Evolutionary conservation across 2,113 vertebrate species (phyloP), one percentile per base, ranked within the genome.

Genomic region (Cheirogaleus medius): DNA sequence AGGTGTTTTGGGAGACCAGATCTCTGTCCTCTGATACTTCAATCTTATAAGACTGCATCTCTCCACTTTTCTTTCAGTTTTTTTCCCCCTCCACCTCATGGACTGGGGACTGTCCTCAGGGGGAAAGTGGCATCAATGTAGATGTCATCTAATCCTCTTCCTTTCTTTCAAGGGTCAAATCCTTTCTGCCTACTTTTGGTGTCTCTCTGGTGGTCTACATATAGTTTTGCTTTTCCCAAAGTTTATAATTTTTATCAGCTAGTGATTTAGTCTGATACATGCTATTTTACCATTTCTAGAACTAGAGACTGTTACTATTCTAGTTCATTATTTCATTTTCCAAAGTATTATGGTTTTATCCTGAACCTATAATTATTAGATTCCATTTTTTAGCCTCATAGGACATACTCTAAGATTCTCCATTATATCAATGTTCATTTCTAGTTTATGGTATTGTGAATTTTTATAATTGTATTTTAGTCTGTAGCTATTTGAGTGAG

Each of bases 21-120:
- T 3, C n/a, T 60, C 64, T 76, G 76, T 11, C 84, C 27, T 60
- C 54, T 68, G 9, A 1, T 27, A 14, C 37, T 17, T 54, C 12
- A 68, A 2, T 25, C 8, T 56, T 7, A 10, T 5, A 15, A 60
- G 10, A 23, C 52, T 47, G 18, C 0, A 1, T 25, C 5, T 3
- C 13, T 63, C 27, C 52, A 37, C 5, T 47, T 37, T 42, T 34
- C 44, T 37, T 82, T 58, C 13, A 3, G 14, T 3, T 39, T 37
- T 5, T 8, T 4, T 1, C 1, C 14, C 18, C 3, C 5, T 12
- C 3, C 2, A 3, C 7, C 9, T 14, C 27, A n/a, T 17, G 13
- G 11, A 5, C 60, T 54, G 11, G 18, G n/a, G 4, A 76, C 21
- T 18, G 4, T 54, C 13, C 25, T 60, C 17, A 34, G 56, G 37